phyloP scores from a whole-genome alignment of 2,888 invertebrate species.

The Ophion ventricosus region DNA sequence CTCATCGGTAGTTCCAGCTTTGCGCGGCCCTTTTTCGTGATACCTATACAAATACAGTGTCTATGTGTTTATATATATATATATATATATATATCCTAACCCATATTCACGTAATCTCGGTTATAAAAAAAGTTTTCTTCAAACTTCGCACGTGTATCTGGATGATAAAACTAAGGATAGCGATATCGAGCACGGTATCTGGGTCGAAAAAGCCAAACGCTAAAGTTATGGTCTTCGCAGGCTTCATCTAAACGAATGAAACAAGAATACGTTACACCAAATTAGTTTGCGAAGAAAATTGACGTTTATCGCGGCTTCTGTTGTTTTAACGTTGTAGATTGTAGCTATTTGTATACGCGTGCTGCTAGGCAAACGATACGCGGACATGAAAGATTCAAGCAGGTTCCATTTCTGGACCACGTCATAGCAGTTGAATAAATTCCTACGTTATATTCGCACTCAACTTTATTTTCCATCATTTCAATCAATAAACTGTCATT shows the following conservation, averaged over 20 bases:
- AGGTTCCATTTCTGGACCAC: too few species aligned
- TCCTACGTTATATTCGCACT: too few species aligned
- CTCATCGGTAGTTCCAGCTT: not conserved
- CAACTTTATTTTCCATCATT: too few species aligned
- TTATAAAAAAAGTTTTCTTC: not conserved
- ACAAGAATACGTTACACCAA: not conserved
- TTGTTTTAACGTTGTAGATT: too few species aligned
- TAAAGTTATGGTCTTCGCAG: not conserved
- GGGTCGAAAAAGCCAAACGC: not conserved
- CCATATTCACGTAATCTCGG: not conserved
- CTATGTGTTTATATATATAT: too few species aligned
- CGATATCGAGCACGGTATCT: not conserved
- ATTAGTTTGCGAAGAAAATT: not conserved
- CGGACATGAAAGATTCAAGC: too few species aligned
- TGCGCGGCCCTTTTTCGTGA: not conserved
- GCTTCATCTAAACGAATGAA: not conserved
- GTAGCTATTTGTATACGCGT: too few species aligned
- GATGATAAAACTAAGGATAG: not conserved
- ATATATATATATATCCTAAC: not conserved
- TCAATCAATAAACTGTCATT: too few species aligned
- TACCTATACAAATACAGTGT: not conserved
- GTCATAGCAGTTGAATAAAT: too few species aligned
- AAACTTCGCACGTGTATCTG: not conserved
- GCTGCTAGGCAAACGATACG: too few species aligned
- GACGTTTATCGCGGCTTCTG: too few species aligned